phyloP scores from a whole-genome alignment of 53 echinoderm and acorn worm species.

The Luidia sarsii region DNA sequence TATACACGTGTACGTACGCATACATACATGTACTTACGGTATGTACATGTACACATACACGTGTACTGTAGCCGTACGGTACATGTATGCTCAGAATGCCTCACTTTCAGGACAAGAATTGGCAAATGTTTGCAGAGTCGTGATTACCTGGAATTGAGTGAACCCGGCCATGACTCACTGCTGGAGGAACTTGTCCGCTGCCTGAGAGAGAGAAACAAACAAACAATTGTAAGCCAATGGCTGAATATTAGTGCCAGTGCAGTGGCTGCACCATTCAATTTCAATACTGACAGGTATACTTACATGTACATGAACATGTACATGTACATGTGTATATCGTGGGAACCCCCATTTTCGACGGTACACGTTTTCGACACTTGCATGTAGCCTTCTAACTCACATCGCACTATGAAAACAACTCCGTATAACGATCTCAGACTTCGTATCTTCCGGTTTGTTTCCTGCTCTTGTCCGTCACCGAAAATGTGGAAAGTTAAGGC shows the following conservation, averaged over 20 bases:
- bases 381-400: background rate
- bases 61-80: background rate
- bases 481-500: no score
- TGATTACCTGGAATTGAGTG: slow-evolving; percentile 68
- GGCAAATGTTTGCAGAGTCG: no score
- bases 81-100: background rate
- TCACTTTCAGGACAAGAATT: no score
- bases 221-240: background rate
- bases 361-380: no score
- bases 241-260: background rate
- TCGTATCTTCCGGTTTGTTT: no score
- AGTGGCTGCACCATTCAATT: background rate
- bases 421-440: no score
- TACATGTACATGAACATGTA: background rate
- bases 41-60: background rate
- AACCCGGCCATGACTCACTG: slow-evolving; percentile 71
- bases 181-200: slow-evolving; percentile 67
- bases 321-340: no score
- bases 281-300: background rate
- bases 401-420: background rate
- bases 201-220: slow-evolving; percentile 28
- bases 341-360: no score
- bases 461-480: no score
- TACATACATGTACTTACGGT: background rate
- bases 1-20: background rate